A percentile compares a stretch with the other conserved stretches of the same genome.
Evolutionary conservation across 2,888 invertebrate species (phyloP).

Genomic region (Drosophila multiciliata): DNA sequence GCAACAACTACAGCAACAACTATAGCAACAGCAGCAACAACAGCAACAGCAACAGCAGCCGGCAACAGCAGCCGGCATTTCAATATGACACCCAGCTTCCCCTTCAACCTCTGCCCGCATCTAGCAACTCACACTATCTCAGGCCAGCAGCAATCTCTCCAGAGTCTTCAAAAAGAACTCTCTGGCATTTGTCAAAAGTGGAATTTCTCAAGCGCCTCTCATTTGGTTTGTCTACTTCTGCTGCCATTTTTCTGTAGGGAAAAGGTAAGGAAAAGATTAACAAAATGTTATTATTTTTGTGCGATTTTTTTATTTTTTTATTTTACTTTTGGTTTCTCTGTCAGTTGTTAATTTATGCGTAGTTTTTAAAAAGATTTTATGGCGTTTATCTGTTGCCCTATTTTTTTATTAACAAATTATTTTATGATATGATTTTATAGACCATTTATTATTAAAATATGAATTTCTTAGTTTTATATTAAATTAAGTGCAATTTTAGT

Average conservation of each 20-base stretch:
- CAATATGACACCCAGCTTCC: slow-evolving; percentile 43
- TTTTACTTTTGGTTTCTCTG: slow-evolving; percentile 1
- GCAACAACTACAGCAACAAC: slow-evolving; percentile 16
- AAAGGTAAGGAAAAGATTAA: slow-evolving; percentile 25
- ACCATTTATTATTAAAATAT: neutral
- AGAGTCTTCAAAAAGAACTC: slow-evolving; percentile 2
- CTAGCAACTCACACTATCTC: neutral
- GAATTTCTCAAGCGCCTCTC: slow-evolving; percentile 23
- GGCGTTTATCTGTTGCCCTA: slow-evolving; percentile 20
- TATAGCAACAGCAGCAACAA: slow-evolving; percentile 16
- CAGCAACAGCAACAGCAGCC: slow-evolving; percentile 28
- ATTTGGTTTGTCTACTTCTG: neutral
- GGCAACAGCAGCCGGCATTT: slow-evolving; percentile 51
- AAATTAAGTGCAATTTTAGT: neutral
- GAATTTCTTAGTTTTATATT: neutral
- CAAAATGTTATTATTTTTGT: slow-evolving; percentile 49
- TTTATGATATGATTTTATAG: neutral
- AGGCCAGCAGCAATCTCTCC: neutral
- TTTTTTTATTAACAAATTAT: neutral
- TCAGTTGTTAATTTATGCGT: slow-evolving; percentile 37
- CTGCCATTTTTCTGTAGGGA: slow-evolving; percentile 13
- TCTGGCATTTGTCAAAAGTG: slow-evolving; percentile 26
- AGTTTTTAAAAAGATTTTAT: slow-evolving; percentile 26
- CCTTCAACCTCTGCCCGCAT: neutral
- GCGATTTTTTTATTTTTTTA: slow-evolving; percentile 27